Base-by-base conservation (phyloP, 64 coral and sea anemone genomes). In the Porites australiensis region DNA sequence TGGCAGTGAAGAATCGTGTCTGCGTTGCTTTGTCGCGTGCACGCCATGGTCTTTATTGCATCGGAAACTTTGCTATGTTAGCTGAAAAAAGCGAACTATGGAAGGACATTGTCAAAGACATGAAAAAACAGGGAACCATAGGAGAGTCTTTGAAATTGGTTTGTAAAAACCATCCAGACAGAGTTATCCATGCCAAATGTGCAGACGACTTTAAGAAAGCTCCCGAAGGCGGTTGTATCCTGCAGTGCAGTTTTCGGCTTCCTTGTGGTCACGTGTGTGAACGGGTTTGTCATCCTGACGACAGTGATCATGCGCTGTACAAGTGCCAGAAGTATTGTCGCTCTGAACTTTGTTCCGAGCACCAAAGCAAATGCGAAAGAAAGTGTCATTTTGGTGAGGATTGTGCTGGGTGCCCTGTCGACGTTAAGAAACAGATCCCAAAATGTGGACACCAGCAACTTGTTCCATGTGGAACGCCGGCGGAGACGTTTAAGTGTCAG, bases 11-110 rank as follows among this genome's bases (percentile, higher is more conserved):
- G 60, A 98, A 98, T 82, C 89, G 96, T 2, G 77, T 98, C 8
- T 98, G 96, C 54, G 96, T 98, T 4, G 93, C 96, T 8, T 67
- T 98, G 21, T 98, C 96, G 19, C 77, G 96, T 63, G 96, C 96
- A 27, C 89, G 93, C 22, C 70, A 93, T 82, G 95, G 95, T 3
- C 46, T 96, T 47, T 96, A 89, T 22, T 96, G 95, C 20, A 96
- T 96, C 10, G 95, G 95, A 19, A 93, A 96, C 71, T 92, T 96
- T 53, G 18, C n/a, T 46, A 13, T 84, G 71, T 21, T 96, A 13
- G 90, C 87, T 48, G 61, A 82, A 16, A 96, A 89, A 44, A 93
- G 69, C 70, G 74, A 84, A 7, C 63, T 96, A 10, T 96, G 95
- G 95, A 60, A 50, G 8, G 53, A 87, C 20, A 66, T 96, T 55